phyloP scores from a whole-genome alignment of 2,113 vertebrate species.

The Cyanocitta stelleri region DNA sequence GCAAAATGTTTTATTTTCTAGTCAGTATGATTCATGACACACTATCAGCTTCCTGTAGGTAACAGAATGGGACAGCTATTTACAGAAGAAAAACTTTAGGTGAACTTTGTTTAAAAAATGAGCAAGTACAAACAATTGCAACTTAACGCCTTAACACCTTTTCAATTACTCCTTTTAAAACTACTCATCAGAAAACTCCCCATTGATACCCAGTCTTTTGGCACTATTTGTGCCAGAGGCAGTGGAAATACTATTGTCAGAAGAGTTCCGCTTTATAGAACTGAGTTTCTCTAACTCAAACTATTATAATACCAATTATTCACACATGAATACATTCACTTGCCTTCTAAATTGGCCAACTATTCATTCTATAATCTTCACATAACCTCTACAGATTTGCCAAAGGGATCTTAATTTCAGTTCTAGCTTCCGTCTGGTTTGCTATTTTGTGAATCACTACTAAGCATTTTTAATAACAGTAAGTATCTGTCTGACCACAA shows the following conservation, averaged over 20 bases:
- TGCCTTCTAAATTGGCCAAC: slow-evolving; percentile 39
- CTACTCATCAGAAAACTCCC: not conserved
- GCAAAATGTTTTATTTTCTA: not conserved
- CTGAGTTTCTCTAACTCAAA: slow-evolving; percentile 31
- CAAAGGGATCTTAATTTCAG: not conserved
- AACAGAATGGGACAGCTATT: not conserved
- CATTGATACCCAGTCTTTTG: not conserved
- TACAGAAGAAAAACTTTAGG: not conserved
- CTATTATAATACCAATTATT: slow-evolving; percentile 57
- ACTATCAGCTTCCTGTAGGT: not conserved
- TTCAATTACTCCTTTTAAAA: slow-evolving; percentile 19
- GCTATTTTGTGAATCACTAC: not conserved
- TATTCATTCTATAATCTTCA: slow-evolving; percentile 32
- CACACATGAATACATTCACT: slow-evolving; percentile 43
- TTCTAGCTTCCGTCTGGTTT: not conserved
- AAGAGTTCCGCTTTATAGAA: not conserved
- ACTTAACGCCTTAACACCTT: not conserved
- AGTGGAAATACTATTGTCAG: slow-evolving; percentile 14
- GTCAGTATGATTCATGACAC: not conserved
- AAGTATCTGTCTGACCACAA: not conserved
- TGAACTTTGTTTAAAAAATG: not conserved
- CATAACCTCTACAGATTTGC: slow-evolving; percentile 25
- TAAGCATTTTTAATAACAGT: not conserved
- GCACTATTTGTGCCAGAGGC: slow-evolving; percentile 28
- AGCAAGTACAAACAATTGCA: not conserved